These are phyloP conservation scores for Chrysogorgia sp. DNA, from an alignment of 92 coral and sea anemone species.

Conservation along the genomic window DNA sequence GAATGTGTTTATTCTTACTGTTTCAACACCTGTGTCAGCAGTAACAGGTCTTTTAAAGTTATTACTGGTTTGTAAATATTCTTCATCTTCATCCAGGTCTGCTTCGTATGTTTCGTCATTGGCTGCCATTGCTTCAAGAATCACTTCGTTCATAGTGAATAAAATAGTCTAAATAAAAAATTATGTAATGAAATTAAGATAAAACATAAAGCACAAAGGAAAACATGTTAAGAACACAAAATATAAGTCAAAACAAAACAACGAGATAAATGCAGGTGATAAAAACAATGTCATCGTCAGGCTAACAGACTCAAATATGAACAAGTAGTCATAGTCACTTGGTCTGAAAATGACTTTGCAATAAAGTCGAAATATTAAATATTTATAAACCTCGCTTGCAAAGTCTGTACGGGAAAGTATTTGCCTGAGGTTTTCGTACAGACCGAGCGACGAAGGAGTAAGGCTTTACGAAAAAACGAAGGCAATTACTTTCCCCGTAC, in stretches of 20 bases:
- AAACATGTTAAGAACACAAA: background rate
- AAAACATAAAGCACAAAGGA: background rate
- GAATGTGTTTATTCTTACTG: conserved; percentile 16
- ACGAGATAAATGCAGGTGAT: no score
- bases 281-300: background rate
- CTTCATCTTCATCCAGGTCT: conserved; percentile 81
- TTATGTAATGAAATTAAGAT: background rate
- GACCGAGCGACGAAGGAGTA: no score
- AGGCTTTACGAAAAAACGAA: no score
- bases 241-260: background rate
- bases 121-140: conserved; percentile 91
- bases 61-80: conserved; percentile 72
- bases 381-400: no score
- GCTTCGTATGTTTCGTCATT: conserved; percentile 94
- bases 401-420: no score
- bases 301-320: no score
- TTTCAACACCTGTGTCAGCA: conserved; percentile 75
- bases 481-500: no score
- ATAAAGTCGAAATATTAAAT: no score
- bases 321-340: no score
- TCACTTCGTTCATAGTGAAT: conserved; percentile 93
- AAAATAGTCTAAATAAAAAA: conserved; percentile 73
- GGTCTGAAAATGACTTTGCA: no score
- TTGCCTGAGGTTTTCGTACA: no score
- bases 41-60: conserved; percentile 87